Conservation (phyloP, 2,113 vertebrate species). For the Podarcis cretensis region DNA sequence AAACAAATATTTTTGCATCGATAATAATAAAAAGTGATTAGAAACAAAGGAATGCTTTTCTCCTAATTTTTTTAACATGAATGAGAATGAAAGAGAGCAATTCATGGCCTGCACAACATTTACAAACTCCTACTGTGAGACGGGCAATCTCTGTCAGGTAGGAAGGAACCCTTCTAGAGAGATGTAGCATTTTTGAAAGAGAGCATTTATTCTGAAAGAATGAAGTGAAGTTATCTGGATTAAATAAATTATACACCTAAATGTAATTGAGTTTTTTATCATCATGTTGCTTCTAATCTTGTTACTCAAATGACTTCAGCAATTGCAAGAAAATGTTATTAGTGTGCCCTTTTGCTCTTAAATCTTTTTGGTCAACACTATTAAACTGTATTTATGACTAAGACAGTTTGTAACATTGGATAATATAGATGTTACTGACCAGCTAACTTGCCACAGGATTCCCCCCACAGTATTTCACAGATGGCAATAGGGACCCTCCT, state of each 20-base stretch:
- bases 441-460: neutral
- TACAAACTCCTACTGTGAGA: neutral
- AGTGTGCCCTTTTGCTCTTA: neutral
- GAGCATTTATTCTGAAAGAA: constrained; percentile 11
- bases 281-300: neutral
- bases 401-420: neutral
- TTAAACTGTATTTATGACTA: neutral
- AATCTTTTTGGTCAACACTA: neutral
- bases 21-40: neutral
- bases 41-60: neutral
- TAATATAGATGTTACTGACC: neutral
- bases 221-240: neutral
- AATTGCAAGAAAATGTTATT: neutral
- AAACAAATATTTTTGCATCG: neutral
- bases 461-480: neutral
- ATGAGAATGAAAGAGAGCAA: neutral
- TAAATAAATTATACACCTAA: neutral
- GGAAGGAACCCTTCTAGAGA: neutral
- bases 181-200: neutral
- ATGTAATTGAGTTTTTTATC: neutral
- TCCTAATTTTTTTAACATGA: neutral
- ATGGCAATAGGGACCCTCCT: neutral
- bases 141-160: neutral
- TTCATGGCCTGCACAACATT: neutral
- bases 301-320: neutral